Evolutionary conservation across 1,140 invertebrate species (phyloP), one percentile per base, ranked within the genome.

Genomic region (Lordiphosa mommai): DNA sequence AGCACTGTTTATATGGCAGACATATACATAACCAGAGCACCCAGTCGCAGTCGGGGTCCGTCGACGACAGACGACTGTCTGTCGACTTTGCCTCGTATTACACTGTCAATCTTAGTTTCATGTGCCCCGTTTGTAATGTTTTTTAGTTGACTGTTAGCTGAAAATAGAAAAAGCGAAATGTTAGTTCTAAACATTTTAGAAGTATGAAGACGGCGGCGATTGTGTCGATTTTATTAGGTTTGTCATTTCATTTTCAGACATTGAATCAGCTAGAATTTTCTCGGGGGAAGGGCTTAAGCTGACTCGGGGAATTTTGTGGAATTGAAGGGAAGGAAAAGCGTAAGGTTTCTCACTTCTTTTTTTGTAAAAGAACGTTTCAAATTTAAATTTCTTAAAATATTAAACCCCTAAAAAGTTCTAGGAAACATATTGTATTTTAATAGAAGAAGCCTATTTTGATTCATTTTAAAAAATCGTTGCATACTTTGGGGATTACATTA

Each of bases 1-100:
- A 73, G 58, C 63, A 59, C 70, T 73, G 71, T 73, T 74, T 73
- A 64, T 73, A 69, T 59, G 70, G 46, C 59, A 47, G 14, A 17
- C n/a, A 17, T 34, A 48, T 6, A 17, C 12, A 36, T 16, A 33
- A 29, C n/a, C 20, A 52, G 13, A 30, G 4, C n/a, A 3, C 4
- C 10, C 23, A 8, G 16, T 12, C 41, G 5, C 12, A 47, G 44
- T 47, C 4, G 4, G 44, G 29, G 23, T 6, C 12, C 16, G 4
- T n/a, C 10, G 48, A 7, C 20, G 34, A 23, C 53, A 44, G 64
- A 67, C 64, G 61, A 58, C 61, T 67, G 61, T 56, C 65, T 68
- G 65, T 68, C 61, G 65, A 68, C 61, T 38, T 52, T 51, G 53
- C 32, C 55, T 68, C 46, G 63, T 59, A 68, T 68, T 68, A 67